Evolutionary conservation across 2,888 invertebrate species (phyloP), one percentile per base, ranked within the genome.

Genomic region (Charanyca ferruginea): DNA sequence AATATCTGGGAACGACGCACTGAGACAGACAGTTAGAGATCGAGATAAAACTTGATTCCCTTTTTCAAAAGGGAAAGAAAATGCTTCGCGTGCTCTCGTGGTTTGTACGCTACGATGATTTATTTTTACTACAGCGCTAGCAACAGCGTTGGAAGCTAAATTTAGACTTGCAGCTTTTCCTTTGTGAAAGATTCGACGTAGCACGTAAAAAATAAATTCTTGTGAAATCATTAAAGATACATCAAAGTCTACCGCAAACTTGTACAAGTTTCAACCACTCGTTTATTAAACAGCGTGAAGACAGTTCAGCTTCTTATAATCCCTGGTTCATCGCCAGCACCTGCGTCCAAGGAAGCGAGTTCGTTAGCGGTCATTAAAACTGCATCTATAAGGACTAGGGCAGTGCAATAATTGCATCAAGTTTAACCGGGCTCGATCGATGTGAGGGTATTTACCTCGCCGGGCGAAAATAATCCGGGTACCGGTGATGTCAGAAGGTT

Each of bases 361-460:
- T 80, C 79, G 79, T 81, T 82, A 78, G 75, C 42, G 67, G 78
- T 81, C 85, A 86, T 87, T 86, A 91, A 90, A 90, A 87, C 86
- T 91, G 92, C 92, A 92, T 88, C 86, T 87, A 74, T 84, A 84
- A 90, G 89, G 90, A 93, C 90, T 93, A 91, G 94, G 94, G 84
- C 94, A 93, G 92, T 95, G 95, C 95, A 94, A 94, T 95, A 93
- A 94, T 94, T 95, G 95, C 95, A 95, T 93, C 90, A 92, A 94
- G 93, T 94, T 94, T 93, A 94, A 93, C 94, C 92, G 91, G 93
- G 91, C 88, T 85, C 94, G 95, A 95, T 95, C 95, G 94, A 95
- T 95, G 93, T 92, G 94, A 94, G 95, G 95, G 94, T 95, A 95
- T 95, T 95, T 95, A 95, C 95, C 95, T 94, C 95, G 94, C 90